These are phyloP conservation scores for Arenaria interpres DNA, from an alignment of 2,113 vertebrate genomes.

Conservation along the genomic window DNA sequence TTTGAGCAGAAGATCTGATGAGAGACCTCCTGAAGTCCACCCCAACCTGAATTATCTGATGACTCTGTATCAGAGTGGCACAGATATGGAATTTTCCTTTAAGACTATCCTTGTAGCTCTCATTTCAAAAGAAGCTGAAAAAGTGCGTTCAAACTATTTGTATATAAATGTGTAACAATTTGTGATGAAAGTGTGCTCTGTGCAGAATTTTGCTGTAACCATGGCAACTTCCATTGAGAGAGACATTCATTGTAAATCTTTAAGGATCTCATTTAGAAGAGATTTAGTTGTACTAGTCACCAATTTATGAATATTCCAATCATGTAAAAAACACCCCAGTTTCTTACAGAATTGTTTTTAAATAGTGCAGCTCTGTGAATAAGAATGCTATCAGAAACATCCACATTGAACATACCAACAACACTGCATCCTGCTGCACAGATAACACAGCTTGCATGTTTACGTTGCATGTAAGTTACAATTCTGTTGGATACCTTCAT, in stretches of 20 bases:
- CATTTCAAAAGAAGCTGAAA: background rate
- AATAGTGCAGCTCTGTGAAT: constrained; percentile 14
- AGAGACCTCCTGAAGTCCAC: background rate
- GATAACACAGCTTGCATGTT: background rate
- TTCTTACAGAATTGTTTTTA: constrained; percentile 9
- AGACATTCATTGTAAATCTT: constrained; percentile 29
- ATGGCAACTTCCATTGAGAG: constrained; percentile 41
- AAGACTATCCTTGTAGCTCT: background rate
- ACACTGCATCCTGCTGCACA: background rate
- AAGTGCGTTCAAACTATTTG: background rate
- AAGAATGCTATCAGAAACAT: background rate
- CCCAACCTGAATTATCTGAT: background rate
- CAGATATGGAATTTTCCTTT: background rate
- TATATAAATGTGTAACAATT: constrained; percentile 31
- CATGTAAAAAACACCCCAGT: background rate
- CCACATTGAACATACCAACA: background rate
- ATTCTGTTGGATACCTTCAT: background rate
- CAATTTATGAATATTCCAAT: constrained; percentile 39
- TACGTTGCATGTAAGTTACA: background rate
- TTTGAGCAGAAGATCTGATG: background rate
- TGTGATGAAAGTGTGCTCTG: background rate
- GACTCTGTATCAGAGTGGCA: background rate
- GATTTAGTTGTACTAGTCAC: constrained; percentile 2
- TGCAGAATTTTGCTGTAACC: constrained; percentile 35
- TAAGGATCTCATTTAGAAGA: constrained; percentile 12